A percentile compares a stretch with the other conserved stretches of the same genome.
phyloP scores from a whole-genome alignment of 2,888 invertebrate genomes.

The Tachina grossa region DNA sequence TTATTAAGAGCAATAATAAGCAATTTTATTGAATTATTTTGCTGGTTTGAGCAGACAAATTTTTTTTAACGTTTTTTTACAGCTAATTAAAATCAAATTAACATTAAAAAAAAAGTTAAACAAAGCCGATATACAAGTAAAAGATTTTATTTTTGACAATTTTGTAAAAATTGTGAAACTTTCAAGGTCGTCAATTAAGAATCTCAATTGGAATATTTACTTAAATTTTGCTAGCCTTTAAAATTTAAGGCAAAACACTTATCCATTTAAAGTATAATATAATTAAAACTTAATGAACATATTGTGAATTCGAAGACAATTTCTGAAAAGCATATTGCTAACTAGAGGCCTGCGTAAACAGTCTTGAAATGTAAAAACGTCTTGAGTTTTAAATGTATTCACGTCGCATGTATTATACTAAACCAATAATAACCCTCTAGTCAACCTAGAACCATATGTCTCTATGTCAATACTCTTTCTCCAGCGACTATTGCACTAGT shows the following conservation, averaged over 20 bases:
- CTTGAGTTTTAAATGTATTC: too few relatives aligned
- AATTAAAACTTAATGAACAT: not conserved
- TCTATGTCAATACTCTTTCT: too few relatives aligned
- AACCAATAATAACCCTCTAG: too few relatives aligned
- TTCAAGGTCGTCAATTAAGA: constrained; percentile 38
- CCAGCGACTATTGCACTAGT: too few relatives aligned
- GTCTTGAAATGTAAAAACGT: too few relatives aligned
- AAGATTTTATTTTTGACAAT: not conserved
- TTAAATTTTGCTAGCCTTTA: not conserved
- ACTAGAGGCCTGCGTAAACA: too few relatives aligned
- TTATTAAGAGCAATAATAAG: constrained; percentile 9
- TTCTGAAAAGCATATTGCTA: too few relatives aligned
- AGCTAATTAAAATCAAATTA: constrained; percentile 20
- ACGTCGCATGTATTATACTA: too few relatives aligned
- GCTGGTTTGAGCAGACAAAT: not conserved
- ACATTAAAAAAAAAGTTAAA: not conserved
- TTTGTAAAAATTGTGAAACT: not conserved
- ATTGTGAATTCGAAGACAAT: not conserved
- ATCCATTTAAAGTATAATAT: not conserved
- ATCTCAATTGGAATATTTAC: not conserved
- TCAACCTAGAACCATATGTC: too few relatives aligned
- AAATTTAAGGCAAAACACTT: not conserved
- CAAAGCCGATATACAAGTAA: not conserved
- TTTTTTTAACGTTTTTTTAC: not conserved
- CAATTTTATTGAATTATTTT: constrained; percentile 2